phyloP scores from a whole-genome alignment of 2,797 vertebrate genomes.

The Austrolebias charrua region DNA sequence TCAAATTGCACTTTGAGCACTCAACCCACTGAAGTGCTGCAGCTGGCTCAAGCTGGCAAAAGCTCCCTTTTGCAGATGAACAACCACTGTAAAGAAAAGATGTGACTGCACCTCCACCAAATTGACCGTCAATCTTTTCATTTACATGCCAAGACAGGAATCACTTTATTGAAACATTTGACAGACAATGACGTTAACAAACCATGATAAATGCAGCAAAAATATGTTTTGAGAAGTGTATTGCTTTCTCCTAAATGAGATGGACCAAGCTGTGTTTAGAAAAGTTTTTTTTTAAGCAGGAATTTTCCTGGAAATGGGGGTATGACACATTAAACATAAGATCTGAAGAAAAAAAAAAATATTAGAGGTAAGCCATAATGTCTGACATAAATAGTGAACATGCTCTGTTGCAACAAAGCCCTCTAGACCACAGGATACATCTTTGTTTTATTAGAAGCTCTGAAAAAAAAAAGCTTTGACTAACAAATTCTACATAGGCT shows the following conservation, averaged over 20 bases:
- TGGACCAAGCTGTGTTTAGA: slow-evolving; percentile 24
- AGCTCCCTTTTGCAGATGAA: slow-evolving; percentile 45
- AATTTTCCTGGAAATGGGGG: slow-evolving; percentile 38
- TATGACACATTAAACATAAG: slow-evolving; percentile 28
- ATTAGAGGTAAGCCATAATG: slow-evolving; percentile 36
- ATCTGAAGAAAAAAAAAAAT: slow-evolving; percentile 25
- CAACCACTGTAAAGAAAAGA: slow-evolving; percentile 58
- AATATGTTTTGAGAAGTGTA: slow-evolving; percentile 35
- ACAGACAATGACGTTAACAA: slow-evolving; percentile 43
- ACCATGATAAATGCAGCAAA: slow-evolving; percentile 29
- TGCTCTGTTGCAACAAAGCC: slow-evolving; percentile 8
- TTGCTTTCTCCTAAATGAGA: slow-evolving; percentile 30
- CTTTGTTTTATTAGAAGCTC: slow-evolving; percentile 3
- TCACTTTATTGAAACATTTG: slow-evolving; percentile 49
- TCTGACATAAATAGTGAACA: slow-evolving; percentile 36
- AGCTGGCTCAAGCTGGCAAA: slow-evolving; percentile 49
- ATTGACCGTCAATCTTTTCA: slow-evolving; percentile 53
- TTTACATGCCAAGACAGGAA: slow-evolving; percentile 46
- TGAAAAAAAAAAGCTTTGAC: slow-evolving; percentile 1
- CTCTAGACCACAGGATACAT: slow-evolving; percentile 8
- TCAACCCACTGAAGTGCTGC: slow-evolving; percentile 56
- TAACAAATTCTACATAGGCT: not conserved
- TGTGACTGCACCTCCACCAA: slow-evolving; percentile 47
- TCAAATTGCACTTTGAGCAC: slow-evolving; percentile 62
- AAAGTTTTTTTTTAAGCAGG: slow-evolving; percentile 35